A percentile compares a stretch with the other conserved stretches of the same genome.
These are phyloP conservation scores for Empidonax traillii DNA, from an alignment of 2,113 vertebrate species.

Conservation along the genomic window DNA sequence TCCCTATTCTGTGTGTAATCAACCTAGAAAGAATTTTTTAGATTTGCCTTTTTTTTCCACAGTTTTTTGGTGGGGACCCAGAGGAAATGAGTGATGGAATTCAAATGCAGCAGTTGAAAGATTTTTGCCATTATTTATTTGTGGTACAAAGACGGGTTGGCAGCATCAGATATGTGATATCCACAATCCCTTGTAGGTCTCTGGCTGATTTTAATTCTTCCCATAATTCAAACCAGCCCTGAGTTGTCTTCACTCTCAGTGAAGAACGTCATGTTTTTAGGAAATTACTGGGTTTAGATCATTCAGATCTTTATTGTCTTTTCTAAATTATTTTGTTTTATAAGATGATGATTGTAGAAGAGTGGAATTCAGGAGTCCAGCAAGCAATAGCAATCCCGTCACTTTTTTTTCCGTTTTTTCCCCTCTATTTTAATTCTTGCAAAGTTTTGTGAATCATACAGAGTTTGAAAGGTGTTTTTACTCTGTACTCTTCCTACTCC, in stretches of 20 bases:
- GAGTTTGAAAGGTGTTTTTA: neutral
- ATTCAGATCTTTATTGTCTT: neutral
- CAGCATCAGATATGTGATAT: neutral
- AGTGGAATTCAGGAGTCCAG: neutral
- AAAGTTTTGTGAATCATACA: neutral
- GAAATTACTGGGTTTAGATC: neutral
- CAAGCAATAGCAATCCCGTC: neutral
- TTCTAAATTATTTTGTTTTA: neutral
- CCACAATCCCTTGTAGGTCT: neutral
- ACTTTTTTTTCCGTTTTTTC: neutral
- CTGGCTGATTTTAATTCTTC: slow-evolving; percentile 10
- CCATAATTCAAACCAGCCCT: neutral
- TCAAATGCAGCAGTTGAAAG: neutral
- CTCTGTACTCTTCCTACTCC: neutral
- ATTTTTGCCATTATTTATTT: neutral
- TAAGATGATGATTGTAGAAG: neutral
- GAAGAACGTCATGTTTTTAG: neutral
- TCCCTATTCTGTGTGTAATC: slow-evolving; percentile 56
- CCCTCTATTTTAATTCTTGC: neutral
- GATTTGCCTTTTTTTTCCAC: neutral
- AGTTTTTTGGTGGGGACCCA: neutral
- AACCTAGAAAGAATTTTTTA: slow-evolving; percentile 56
- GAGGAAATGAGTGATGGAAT: neutral
- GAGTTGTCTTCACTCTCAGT: neutral
- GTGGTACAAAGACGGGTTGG: neutral